Evolutionary conservation across 2,113 vertebrate genomes (phyloP), one percentile per base, ranked within the genome.

Genomic region (Dasypus novemcinctus): DNA sequence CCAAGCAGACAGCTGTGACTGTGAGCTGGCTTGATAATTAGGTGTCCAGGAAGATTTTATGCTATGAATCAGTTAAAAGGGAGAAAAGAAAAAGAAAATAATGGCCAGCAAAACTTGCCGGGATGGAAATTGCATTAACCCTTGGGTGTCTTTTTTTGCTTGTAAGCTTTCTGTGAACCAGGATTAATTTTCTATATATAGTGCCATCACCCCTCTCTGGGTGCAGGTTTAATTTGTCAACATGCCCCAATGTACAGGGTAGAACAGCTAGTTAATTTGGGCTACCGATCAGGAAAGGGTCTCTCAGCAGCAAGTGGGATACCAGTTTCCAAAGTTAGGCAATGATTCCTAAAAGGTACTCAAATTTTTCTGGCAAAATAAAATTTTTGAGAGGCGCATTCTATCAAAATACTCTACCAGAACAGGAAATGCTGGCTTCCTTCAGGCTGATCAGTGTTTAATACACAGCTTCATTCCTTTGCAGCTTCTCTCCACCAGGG

Each of bases 1-100:
- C 98, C 98, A 98, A 98, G 99, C 98, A 99, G 99, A 99, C 99
- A 99, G 99, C 99, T 99, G 99, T 99, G 99, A 99, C 98, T 98
- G 99, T 98, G 99, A 99, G 99, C 99, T 98, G 98, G 99, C 98
- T 99, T 98, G 98, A 99, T 99, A 99, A 99, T 99, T 99, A 99
- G 99, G 99, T 99, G 99, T 99, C 99, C 99, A 98, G 98, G 99
- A 99, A 99, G 98, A 99, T 99, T 99, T 99, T 99, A 98, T 99
- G 98, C 98, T 98, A 98, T 92, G 98, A 99, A 98, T 99, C 98
- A 98, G 98, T 99, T 98, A 98, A 99, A 98, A 98, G 98, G 97
- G 97, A 98, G 96, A 98, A 98, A 98, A 98, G 98, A 98, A 98
- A 98, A 98, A 98, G 98, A 98, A 98, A 98, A 98, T 98, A 98